Evolutionary conservation across 2,113 vertebrate genomes (phyloP), one percentile per base, ranked within the genome.

Genomic region (Marcusenius ussheri): DNA sequence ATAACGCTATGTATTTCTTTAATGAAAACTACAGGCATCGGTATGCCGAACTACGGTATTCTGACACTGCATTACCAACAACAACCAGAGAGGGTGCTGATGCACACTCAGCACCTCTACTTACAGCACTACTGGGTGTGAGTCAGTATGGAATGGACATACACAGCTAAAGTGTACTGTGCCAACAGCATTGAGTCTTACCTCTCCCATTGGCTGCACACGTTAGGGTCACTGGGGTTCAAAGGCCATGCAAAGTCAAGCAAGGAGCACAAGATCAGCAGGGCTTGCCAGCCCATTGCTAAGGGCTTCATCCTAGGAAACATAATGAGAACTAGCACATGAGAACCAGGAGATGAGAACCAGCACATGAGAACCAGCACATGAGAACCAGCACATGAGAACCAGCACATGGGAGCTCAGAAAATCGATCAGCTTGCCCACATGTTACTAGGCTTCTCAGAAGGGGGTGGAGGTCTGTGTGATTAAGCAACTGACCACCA

Each of bases 161-260:
- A 46, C 24, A 84, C 24, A 84, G 45, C 83, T 84, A 47, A 10
- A 47, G 80, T 10, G 45, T 49, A 88, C 45, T 27, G 24, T n/a
- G 58, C 27, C 10, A 21, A 10, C 6, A 19, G 45, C 27, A 74
- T 45, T 66, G 56, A 46, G 9, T 53, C 77, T 96, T 94, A 99
- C 98, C 98, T 99, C 94, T 99, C 98, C 98, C 98, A 99, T 91
- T 97, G 93, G 93, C 96, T 98, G 95, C 98, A 99, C 89, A 97
- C 97, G 0, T 99, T 98, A 91, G 97, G 96, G 91, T 98, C 97
- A 11, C 91, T 91, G 1, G 97, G 96, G 88, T 93, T 96, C 89
- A 99, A 96, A 47, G 95, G 92, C 92, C 89, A 92, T 70, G 91
- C 91, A 89, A 92, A 93, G 90, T 93, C 92, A 83, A 93, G 89